These are phyloP conservation scores for Drosophila subsilvestris DNA, from an alignment of 2,888 invertebrate species.

Conservation along the genomic window DNA sequence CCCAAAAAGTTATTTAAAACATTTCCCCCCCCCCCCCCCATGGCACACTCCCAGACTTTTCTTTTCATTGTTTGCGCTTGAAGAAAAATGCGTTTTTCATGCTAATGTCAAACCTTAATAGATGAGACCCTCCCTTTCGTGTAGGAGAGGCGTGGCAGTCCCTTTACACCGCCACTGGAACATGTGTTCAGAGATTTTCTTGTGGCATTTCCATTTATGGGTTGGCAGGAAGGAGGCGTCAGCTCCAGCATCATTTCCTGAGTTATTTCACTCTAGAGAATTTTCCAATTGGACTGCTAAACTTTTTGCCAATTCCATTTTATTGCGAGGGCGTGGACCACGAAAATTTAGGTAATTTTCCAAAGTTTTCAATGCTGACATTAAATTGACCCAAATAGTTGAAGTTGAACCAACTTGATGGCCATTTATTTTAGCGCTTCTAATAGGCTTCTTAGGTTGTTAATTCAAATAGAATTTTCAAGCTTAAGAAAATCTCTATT, in stretches of 20 bases:
- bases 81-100: constrained; percentile 79
- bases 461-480: background rate
- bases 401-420: background rate
- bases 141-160: constrained; percentile 6
- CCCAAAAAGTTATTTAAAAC: constrained; percentile 46
- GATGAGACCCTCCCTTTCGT: constrained; percentile 42
- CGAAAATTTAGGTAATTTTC: background rate
- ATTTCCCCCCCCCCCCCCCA: constrained; percentile 3
- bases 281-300: constrained; percentile 51
- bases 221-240: constrained; percentile 3
- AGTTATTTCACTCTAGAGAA: constrained; percentile 73
- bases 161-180: constrained; percentile 30
- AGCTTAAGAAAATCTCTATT: background rate
- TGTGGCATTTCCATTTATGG: constrained; percentile 62
- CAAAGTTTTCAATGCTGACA: constrained; percentile 11
- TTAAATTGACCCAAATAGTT: constrained; percentile 22
- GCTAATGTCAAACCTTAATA: constrained; percentile 77
- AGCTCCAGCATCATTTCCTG: constrained; percentile 36
- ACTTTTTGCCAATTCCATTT: constrained; percentile 4
- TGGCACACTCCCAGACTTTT: constrained; percentile 8
- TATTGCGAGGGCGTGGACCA: constrained; percentile 14
- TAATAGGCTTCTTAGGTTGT: background rate
- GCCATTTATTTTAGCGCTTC: background rate
- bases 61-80: constrained; percentile 40
- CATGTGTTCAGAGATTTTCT: constrained; percentile 68